Evolutionary conservation across 2,113 vertebrate species (phyloP), one percentile per base, ranked within the genome.

Genomic region (Sapayoa aenigma): DNA sequence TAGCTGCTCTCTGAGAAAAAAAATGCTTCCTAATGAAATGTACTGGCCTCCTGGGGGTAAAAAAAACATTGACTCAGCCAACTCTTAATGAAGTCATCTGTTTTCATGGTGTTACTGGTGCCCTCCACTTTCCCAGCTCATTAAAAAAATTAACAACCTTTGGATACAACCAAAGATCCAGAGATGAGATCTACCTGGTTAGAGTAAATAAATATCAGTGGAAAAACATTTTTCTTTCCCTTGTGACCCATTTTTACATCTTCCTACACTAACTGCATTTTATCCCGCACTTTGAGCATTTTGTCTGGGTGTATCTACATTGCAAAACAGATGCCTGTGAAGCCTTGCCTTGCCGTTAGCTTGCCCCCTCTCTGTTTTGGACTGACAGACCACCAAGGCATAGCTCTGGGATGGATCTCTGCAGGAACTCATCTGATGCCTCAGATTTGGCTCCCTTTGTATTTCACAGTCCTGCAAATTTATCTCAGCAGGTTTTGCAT

Each of bases 11-110:
- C 83, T 65, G 33, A 95, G 47, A n/a, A n/a, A n/a, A n/a, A n/a
- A n/a, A n/a, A n/a, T 96, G 88, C 86, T 95, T 97, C 92, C 90
- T 92, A 89, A 94, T 96, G 93, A 90, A 96, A 96, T 65, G 80
- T 72, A 86, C 72, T 90, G 93, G 83, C 88, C 93, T 96, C 94
- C 94, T 90, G 95, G 90, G 91, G 95, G 23, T 3, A 82, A 92
- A 95, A 82, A 95, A 94, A 87, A 63, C 93, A 96, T 78, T 6
- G 7, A 81, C 80, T 90, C 90, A 79, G 93, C 83, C 95, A 96
- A 81, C 76, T 90, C 73, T 68, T 96, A 96, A 94, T 95, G 94
- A 96, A 97, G 90, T 95, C 76, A 95, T 95, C 83, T 94, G 92
- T 95, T 97, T 94, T 90, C 76, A 6, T 84, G 88, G 90, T 89